phyloP scores from a whole-genome alignment of 2,797 vertebrate species.

The Scleropages formosus region DNA sequence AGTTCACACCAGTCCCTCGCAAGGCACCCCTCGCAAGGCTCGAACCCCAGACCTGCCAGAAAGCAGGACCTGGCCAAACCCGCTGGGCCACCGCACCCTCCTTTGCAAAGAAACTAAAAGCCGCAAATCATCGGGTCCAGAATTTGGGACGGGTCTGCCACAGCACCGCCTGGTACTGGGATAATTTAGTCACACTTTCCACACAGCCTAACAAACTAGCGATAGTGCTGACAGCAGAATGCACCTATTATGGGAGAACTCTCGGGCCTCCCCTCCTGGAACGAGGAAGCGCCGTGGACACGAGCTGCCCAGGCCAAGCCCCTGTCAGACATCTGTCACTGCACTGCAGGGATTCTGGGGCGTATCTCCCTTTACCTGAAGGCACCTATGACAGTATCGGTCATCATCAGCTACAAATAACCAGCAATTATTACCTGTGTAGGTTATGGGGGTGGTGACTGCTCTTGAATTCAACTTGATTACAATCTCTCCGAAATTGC shows the following conservation, averaged over 20 bases:
- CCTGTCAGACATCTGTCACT: constrained; percentile 21
- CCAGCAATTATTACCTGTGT: neutral
- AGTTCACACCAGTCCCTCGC: too few relatives aligned
- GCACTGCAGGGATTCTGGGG: neutral
- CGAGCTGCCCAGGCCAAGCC: neutral
- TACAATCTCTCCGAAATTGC: neutral
- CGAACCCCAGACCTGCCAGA: too few relatives aligned
- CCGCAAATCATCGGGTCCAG: too few relatives aligned
- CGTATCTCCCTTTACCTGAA: constrained; percentile 30
- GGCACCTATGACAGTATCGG: constrained; percentile 45
- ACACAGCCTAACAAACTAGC: constrained; percentile 1
- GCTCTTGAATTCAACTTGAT: neutral
- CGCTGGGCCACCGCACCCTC: too few relatives aligned
- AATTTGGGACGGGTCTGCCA: too few relatives aligned
- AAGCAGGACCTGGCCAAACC: too few relatives aligned
- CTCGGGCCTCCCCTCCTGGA: constrained; percentile 44
- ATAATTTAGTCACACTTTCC: neutral
- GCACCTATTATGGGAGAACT: neutral
- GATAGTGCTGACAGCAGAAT: neutral
- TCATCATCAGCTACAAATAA: constrained; percentile 42
- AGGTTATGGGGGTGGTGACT: constrained; percentile 22
- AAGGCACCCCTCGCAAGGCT: too few relatives aligned
- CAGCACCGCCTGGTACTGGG: neutral
- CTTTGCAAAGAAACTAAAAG: too few relatives aligned
- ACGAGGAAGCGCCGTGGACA: constrained; percentile 39